Percentiles rank a stretch among this genome's conserved stretches.
phyloP scores from a whole-genome alignment of 2,888 invertebrate genomes.

The Chelonus formosanus region DNA sequence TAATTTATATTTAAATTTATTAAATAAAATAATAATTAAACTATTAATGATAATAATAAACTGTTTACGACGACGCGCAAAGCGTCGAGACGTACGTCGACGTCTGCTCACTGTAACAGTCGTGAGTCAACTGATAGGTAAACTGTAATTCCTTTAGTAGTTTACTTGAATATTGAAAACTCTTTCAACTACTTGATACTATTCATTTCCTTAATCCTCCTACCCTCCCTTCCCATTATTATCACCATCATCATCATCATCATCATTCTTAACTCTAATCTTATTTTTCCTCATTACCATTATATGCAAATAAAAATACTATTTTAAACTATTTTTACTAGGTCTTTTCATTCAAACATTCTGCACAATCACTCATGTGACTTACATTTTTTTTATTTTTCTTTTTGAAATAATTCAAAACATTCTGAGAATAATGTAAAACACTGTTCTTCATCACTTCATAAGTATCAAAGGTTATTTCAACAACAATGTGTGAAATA shows the following conservation, averaged over 20 bases:
- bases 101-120: slow-evolving; percentile 61
- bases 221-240: background rate
- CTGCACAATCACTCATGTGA: background rate
- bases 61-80: slow-evolving; percentile 32
- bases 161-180: slow-evolving; percentile 47
- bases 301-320: slow-evolving; percentile 8
- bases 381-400: background rate
- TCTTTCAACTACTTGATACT: background rate
- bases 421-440: too few relatives aligned
- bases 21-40: slow-evolving; percentile 23
- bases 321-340: background rate
- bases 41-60: background rate
- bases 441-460: too few relatives aligned
- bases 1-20: background rate
- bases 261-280: background rate
- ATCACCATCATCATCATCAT: background rate
- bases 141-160: slow-evolving; percentile 56
- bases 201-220: slow-evolving; percentile 6
- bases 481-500: too few relatives aligned
- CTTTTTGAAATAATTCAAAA: too few relatives aligned
- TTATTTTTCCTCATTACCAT: background rate
- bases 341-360: background rate
- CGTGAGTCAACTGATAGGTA: slow-evolving; percentile 60
- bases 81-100: slow-evolving; percentile 41
- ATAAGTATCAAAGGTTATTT: too few relatives aligned